Conservation (phyloP, 2,888 invertebrate genomes). For the Nephrotoma flavescens region DNA sequence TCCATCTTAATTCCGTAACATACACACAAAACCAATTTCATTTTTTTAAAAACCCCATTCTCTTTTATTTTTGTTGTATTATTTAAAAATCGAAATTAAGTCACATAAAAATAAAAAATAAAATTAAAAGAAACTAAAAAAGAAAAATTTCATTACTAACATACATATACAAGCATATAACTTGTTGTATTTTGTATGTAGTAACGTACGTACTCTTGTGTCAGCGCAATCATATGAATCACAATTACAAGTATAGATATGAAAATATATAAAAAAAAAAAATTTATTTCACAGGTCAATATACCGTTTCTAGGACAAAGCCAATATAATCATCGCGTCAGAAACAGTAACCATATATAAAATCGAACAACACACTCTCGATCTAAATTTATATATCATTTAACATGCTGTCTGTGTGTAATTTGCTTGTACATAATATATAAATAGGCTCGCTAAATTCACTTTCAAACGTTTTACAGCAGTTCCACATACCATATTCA, state of each 20-base stretch:
- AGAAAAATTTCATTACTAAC: neutral
- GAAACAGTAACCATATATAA: neutral
- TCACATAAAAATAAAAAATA: neutral
- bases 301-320: slow-evolving; percentile 3
- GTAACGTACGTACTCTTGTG: neutral
- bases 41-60: neutral
- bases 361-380: neutral
- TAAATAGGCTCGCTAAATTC: neutral
- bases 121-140: neutral
- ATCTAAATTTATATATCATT: neutral
- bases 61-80: neutral
- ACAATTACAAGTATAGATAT: neutral
- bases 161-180: neutral
- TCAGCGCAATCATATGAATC: neutral
- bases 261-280: neutral
- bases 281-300: neutral
- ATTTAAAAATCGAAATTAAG: neutral
- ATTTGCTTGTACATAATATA: neutral
- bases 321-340: neutral
- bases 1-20: neutral
- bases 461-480: neutral
- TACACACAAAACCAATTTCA: neutral
- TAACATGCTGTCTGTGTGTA: neutral
- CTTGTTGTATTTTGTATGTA: neutral
- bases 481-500: neutral